Evolutionary conservation across 2,888 invertebrate genomes (phyloP).

Genomic region (Andrena chrysosceles): DNA sequence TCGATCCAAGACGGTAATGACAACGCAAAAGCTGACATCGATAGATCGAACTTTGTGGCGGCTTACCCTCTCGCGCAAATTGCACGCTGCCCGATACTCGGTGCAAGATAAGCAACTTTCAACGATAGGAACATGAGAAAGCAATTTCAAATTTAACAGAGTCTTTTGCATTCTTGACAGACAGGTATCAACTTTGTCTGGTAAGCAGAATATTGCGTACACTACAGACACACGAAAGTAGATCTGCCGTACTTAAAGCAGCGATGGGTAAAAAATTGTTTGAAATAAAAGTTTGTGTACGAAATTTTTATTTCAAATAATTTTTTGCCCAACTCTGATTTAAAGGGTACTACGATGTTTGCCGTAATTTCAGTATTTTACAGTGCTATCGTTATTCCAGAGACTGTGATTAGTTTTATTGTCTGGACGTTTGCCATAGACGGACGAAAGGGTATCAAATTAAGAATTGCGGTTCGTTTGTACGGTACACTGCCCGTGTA

Average conservation of each 20-base stretch:
- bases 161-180: not conserved
- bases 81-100: constrained; percentile 9
- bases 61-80: constrained; percentile 19
- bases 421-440: constrained; percentile 60
- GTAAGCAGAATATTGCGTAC: constrained; percentile 3
- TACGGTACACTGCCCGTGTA: constrained; percentile 20
- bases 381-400: constrained; percentile 19
- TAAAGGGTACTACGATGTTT: constrained; percentile 20
- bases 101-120: constrained; percentile 10
- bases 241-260: constrained; percentile 15
- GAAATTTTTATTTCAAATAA: too few relatives aligned
- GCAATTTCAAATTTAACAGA: constrained; percentile 12
- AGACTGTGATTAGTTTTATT: constrained; percentile 59
- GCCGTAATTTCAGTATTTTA: constrained; percentile 35
- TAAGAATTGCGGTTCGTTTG: constrained; percentile 46
- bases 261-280: too few relatives aligned
- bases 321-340: too few relatives aligned
- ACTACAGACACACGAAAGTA: not conserved
- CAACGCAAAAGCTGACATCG: constrained; percentile 26
- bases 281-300: too few relatives aligned
- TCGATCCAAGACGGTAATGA: constrained; percentile 16
- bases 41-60: not conserved
- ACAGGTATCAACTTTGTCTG: constrained; percentile 3
- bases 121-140: not conserved
- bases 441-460: constrained; percentile 55